Percentiles rank a stretch among this genome's conserved stretches.
Conservation (phyloP, 1,140 invertebrate species). For the Pseudomyrmex concolor region DNA sequence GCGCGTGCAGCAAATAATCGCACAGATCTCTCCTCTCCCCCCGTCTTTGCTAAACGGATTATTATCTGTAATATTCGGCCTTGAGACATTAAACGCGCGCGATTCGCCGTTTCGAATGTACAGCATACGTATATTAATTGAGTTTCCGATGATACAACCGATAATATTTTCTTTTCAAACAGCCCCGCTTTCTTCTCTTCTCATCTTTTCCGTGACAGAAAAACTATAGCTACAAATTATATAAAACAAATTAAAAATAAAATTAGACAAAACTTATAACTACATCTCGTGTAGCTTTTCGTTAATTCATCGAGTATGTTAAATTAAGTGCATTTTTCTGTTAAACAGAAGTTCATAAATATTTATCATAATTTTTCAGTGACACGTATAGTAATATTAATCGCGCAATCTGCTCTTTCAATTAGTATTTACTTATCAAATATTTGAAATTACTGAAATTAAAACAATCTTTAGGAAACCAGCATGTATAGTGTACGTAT, state of each 20-base stretch:
- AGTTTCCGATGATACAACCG: slow-evolving; percentile 33
- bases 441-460: no score
- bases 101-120: slow-evolving; percentile 10
- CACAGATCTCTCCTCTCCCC: neutral
- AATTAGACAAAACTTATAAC: slow-evolving; percentile 36
- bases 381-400: no score
- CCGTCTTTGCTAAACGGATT: slow-evolving; percentile 50
- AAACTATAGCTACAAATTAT: slow-evolving; percentile 35
- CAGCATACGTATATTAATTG: slow-evolving; percentile 39
- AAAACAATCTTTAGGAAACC: no score
- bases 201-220: neutral
- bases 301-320: no score
- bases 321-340: no score
- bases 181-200: neutral
- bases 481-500: no score
- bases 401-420: no score
- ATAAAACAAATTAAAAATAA: slow-evolving; percentile 31
- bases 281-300: neutral
- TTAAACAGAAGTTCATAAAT: no score
- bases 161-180: slow-evolving; percentile 31
- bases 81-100: slow-evolving; percentile 36
- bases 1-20: slow-evolving; percentile 55
- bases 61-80: slow-evolving; percentile 53
- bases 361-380: no score
- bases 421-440: no score